Base-by-base conservation (phyloP, 35 echinoderm and acorn worm species). In the Heliocidaris tuberculata region DNA sequence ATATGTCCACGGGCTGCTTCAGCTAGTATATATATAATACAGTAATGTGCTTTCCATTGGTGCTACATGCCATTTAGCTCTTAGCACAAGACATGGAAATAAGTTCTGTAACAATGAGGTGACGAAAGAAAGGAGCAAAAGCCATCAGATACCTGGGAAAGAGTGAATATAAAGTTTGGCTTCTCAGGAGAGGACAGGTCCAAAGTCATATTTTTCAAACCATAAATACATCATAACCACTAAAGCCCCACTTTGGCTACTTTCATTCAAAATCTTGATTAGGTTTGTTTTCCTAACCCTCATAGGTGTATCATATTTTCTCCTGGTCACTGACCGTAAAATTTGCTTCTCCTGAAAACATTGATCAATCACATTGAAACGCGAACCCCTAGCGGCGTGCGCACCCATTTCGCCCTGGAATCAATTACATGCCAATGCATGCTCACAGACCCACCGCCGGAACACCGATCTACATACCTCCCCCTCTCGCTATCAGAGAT, bases 261-360 rank as follows among this genome's bases (percentile, higher is more conserved):
- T 78, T 7, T n/a, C 4, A n/a, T 78, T 21, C 0, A 78, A 78
- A 8, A 78, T 56, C 52, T 56, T 56, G 52, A 56, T 9, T 56
- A 56, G 52, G 52, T 56, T 15, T 10, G 52, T 56, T 56, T 56
- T 56, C 52, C 52, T 56, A 56, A 0, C 65, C 65, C 65, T 78
- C 21, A 78, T 78, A 17, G 65, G 65, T 19, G 15, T 78, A 78
- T 78, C 65, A 78, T 78, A 78, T 78, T 32, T 32, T 89, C 47
- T 15, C 31, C 87, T 48, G 87, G 87, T 89, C 87, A 89, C 17
- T 89, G 87, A 89, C 87, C 87, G 87, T 89, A 30, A 89, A 89
- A 89, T 89, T 78, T 24, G 65, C 87, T 47, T 47, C 87, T 31
- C 86, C 47, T 2, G 9, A 47, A 48, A 89, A 89, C 31, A 42